Conservation (phyloP, 2,113 vertebrate genomes). For the Brevimyrus niger region DNA sequence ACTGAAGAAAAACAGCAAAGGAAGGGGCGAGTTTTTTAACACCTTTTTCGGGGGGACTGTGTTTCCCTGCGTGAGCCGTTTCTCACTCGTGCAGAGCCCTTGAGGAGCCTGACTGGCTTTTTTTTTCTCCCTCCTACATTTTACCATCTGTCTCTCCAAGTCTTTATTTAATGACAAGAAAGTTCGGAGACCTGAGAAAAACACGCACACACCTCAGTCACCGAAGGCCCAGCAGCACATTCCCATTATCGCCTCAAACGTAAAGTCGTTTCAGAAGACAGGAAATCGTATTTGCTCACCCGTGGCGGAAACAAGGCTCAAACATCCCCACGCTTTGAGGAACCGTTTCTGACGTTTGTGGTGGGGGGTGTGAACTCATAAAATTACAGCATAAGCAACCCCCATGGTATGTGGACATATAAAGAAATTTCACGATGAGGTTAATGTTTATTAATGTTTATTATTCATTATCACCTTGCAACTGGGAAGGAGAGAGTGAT, state of each 20-base stretch:
- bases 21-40: neutral
- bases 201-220: neutral
- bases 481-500: neutral
- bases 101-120: neutral
- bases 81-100: neutral
- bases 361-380: neutral
- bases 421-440: neutral
- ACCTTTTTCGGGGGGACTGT: neutral
- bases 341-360: neutral
- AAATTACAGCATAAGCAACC: neutral
- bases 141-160: slow-evolving; percentile 4
- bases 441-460: too few relatives aligned
- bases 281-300: neutral
- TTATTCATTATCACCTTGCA: neutral
- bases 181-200: neutral
- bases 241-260: slow-evolving; percentile 1
- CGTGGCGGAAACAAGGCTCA: neutral
- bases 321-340: neutral
- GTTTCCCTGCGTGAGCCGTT: neutral
- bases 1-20: neutral
- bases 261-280: neutral
- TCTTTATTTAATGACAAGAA: neutral
- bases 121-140: neutral
- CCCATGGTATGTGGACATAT: neutral
- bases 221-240: neutral